Base-by-base conservation (phyloP, 1,140 invertebrate genomes). In the Artemia franciscana region DNA sequence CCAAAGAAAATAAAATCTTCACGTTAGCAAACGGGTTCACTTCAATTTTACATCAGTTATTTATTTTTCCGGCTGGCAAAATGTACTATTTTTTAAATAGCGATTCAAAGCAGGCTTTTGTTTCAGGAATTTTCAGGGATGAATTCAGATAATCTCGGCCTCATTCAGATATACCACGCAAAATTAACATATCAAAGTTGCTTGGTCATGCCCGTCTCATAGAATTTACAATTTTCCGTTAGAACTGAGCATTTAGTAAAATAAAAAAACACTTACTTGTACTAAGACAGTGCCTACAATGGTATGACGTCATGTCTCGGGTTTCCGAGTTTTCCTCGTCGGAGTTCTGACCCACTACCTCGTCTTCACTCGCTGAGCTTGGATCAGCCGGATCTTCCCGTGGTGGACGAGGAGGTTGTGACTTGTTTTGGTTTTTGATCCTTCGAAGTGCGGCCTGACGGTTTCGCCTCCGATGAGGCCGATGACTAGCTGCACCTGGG, bases 401-500 rank as follows among this genome's bases (percentile, higher is more conserved):
- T 64, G 62, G 62, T 67, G 60, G 26, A 79, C 80, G 67, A 77
- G 72, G 65, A 77, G 76, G 65, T 82, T 83, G 63, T 86, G 76
- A 51, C 86, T 88, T 68, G 88, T 88, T 64, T 88, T 79, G 64
- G 21, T 51, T 51, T 18, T 51, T 51, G 21, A 91, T 90, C 66
- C 91, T 77, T 66, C 91, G 80, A 62, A 94, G 76, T n/a, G 89
- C 90, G 67, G 85, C 86, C 72, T 88, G 86, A 61, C 91, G 77
- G 60, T 90, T 78, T 70, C 78, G 77, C 28, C 91, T 78, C 61
- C 91, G 78, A 71, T 94, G 89, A 23, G 91, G 91, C 62, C 91
- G 79, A 73, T 91, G 90, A 72, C 88, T 90, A 71, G 90, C 88
- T 57, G 93, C 93, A 68, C 88, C 88, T n/a, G 93, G 91, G n/a